Percentiles rank a stretch among this genome's conserved stretches.
Conservation (phyloP, 2,888 invertebrate species). For the Liopterus haemorrhoidalis region DNA sequence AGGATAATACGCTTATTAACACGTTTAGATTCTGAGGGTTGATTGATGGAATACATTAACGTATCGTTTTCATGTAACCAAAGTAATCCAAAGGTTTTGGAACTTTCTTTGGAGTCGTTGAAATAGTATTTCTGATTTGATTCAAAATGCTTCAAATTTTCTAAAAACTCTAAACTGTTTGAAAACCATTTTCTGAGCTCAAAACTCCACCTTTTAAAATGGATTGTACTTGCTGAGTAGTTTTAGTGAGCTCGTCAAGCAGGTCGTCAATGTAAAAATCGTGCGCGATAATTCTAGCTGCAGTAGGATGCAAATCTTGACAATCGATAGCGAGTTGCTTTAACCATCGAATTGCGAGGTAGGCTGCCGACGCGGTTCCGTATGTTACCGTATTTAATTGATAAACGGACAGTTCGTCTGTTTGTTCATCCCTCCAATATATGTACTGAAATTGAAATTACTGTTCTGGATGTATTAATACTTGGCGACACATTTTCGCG, state of each 20-base stretch:
- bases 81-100: constrained; percentile 3
- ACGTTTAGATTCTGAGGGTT: not conserved
- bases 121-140: not conserved
- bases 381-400: constrained; percentile 29
- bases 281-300: constrained; percentile 8
- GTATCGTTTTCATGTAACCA: not conserved
- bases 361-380: constrained; percentile 30
- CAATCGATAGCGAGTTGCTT: constrained; percentile 21
- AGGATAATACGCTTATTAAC: constrained; percentile 5
- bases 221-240: not conserved
- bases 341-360: constrained; percentile 23
- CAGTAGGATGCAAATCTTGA: not conserved
- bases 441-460: too few species aligned
- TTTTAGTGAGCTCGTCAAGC: not conserved
- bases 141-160: not conserved
- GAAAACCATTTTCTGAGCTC: constrained; percentile 7
- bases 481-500: too few species aligned
- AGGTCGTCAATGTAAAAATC: constrained; percentile 6
- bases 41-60: constrained; percentile 3
- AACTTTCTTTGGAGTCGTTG: not conserved
- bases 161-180: not conserved
- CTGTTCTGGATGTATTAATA: too few species aligned
- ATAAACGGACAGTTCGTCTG: too few species aligned
- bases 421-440: too few species aligned
- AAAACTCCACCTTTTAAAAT: constrained; percentile 3